Base-by-base conservation (phyloP, 2,113 vertebrate genomes). In the Peromyscus maniculatus region DNA sequence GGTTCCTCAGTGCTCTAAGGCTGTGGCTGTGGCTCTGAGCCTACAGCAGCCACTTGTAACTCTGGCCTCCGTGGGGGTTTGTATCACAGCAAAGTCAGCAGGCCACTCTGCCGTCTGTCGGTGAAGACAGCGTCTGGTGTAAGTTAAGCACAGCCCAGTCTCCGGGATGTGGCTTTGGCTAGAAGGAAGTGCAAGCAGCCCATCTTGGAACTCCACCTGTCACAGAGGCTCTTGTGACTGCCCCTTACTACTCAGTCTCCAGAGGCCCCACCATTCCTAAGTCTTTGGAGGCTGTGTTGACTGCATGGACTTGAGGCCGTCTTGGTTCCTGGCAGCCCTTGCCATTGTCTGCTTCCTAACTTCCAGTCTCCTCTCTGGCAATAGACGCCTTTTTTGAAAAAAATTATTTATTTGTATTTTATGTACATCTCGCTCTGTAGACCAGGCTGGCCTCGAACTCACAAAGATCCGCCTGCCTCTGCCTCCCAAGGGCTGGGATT, bases 231-330 rank as follows among this genome's bases (percentile, higher is more conserved):
- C 78, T 71, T 9, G 59, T 75, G 9, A 52, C n/a, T 46, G 67
- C 72, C 15, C 19, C 8, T 52, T 16, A 15, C 31, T 4, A 46
- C 28, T 28, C 22, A 21, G 1, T 31, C 28, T 49, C 8, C 49
- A 74, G 39, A 46, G 21, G n/a, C 67, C 9, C 24, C 52, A 0
- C 16, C 69, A 11, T n/a, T 59, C 11, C 57, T 2, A 0, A 31
- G 28, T 67, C n/a, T 49, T 2, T 71, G 33, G 52, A 19, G 28
- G 16, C 31, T 8, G 0, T 17, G 1, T 24, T 49, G 55, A 7
- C 0, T 31, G 5, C 1, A 0, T 19, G 24, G 71, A 33, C 33
- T 2, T 10, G 22, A 4, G 19, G 5, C 36, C 28, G 26, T 31
- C 67, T 46, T n/a, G 79, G 10, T 22, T 36, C 52, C 33, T 57